Conservation (phyloP, 92 coral and sea anemone species). For the Porites lobata region DNA sequence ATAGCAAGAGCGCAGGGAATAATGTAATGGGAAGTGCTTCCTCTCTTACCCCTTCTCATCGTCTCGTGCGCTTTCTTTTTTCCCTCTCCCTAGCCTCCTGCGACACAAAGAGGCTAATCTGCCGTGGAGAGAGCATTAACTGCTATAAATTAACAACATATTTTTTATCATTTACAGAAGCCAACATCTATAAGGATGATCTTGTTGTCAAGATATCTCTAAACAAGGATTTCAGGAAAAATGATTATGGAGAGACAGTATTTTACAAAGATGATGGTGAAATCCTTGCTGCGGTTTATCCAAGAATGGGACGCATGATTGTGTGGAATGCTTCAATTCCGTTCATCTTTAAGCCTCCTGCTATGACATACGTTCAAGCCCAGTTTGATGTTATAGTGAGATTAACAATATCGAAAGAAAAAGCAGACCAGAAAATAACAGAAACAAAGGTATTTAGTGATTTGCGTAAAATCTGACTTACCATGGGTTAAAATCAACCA, state of each 20-base stretch:
- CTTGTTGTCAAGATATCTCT: constrained; percentile 76
- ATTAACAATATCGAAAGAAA: constrained; percentile 79
- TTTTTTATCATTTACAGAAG: constrained; percentile 26
- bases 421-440: constrained; percentile 55
- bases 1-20: too few species aligned
- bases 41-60: too few species aligned
- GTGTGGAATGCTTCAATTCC: constrained; percentile 88
- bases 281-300: constrained; percentile 82
- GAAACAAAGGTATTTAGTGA: constrained; percentile 66
- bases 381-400: constrained; percentile 78
- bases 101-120: too few species aligned
- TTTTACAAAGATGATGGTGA: constrained; percentile 85
- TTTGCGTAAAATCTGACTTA: neutral
- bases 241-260: constrained; percentile 95
- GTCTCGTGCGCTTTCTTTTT: too few species aligned
- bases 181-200: constrained; percentile 57
- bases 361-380: constrained; percentile 87
- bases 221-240: constrained; percentile 81
- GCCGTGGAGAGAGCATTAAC: neutral
- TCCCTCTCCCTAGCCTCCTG: too few species aligned
- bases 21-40: too few species aligned
- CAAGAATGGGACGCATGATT: constrained; percentile 81
- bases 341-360: constrained; percentile 90
- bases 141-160: neutral
- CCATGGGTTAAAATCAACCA: too few species aligned